Percentiles rank a stretch among this genome's conserved stretches.
Conservation (phyloP, 2,888 invertebrate genomes). For the Autographa gamma region DNA sequence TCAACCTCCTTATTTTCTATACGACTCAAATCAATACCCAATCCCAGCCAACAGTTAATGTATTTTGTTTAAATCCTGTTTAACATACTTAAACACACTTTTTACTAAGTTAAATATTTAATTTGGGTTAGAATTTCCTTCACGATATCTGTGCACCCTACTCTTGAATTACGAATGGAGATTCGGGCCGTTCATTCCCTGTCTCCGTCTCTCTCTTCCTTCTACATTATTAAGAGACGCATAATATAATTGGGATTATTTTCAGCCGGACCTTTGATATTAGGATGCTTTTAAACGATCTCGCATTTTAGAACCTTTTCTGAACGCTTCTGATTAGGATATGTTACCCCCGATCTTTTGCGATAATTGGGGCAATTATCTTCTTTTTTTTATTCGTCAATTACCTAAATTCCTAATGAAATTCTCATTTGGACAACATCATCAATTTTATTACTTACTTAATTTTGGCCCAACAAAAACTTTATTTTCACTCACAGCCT, state of each 20-base stretch:
- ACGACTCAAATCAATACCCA: no score
- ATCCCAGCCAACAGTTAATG: no score
- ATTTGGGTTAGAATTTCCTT: neutral
- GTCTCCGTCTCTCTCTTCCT: conserved; percentile 62
- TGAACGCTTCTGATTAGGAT: conserved; percentile 68
- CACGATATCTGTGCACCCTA: conserved; percentile 25
- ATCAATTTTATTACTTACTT: no score
- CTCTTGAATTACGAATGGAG: conserved; percentile 75
- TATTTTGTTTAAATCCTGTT: neutral
- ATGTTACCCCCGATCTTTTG: conserved; percentile 32
- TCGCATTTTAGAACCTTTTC: conserved; percentile 62
- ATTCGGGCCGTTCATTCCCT: conserved; percentile 66
- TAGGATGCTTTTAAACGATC: conserved; percentile 74
- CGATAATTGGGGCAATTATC: neutral
- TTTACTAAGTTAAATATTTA: neutral
- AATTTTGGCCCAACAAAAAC: no score
- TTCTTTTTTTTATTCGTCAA: neutral
- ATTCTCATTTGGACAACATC: no score
- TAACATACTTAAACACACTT: neutral
- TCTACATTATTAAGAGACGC: conserved; percentile 60
- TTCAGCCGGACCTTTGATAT: conserved; percentile 62
- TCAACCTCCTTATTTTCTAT: no score
- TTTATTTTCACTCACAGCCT: no score
- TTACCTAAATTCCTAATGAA: neutral
- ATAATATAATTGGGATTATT: conserved; percentile 70